phyloP scores from a whole-genome alignment of 2,797 vertebrate species.

The Falco cherrug region DNA sequence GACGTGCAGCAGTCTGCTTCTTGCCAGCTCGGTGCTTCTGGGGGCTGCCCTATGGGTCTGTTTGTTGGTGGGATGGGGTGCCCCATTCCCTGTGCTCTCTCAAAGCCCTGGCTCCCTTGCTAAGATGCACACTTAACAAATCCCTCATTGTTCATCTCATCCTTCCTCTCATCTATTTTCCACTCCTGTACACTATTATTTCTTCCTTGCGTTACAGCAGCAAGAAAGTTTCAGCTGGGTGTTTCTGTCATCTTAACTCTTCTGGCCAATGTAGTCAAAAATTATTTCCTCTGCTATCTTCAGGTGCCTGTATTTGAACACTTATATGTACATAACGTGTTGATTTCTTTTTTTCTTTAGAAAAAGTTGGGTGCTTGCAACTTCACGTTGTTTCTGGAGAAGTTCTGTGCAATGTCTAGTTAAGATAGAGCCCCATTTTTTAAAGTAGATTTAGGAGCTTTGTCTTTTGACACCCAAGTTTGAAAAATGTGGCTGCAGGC shows the following conservation, averaged over 20 bases:
- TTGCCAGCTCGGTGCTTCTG: accelerated
- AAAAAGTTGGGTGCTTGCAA: not conserved
- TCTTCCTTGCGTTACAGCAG: not conserved
- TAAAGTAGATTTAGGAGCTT: not conserved
- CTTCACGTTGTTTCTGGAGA: not conserved
- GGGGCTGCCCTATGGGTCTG: not conserved
- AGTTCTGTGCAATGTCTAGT: not conserved
- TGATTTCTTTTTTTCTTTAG: not conserved
- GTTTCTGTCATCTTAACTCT: not conserved
- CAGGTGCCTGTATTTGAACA: not conserved
- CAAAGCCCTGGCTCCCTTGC: not conserved
- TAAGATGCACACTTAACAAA: not conserved
- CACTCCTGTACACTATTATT: not conserved
- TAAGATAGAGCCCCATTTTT: not conserved
- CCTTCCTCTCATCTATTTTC: not conserved
- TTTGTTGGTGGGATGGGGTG: not conserved
- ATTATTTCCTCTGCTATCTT: not conserved
- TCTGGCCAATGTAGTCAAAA: not conserved
- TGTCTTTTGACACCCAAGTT: not conserved
- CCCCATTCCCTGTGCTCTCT: not conserved
- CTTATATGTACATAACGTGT: not conserved
- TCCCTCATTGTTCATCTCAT: not conserved
- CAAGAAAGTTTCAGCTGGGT: not conserved
- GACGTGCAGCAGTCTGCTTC: not conserved
- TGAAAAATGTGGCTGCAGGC: not conserved